phyloP scores from a whole-genome alignment of 2,797 vertebrate genomes.

The Sardinella longiceps region DNA sequence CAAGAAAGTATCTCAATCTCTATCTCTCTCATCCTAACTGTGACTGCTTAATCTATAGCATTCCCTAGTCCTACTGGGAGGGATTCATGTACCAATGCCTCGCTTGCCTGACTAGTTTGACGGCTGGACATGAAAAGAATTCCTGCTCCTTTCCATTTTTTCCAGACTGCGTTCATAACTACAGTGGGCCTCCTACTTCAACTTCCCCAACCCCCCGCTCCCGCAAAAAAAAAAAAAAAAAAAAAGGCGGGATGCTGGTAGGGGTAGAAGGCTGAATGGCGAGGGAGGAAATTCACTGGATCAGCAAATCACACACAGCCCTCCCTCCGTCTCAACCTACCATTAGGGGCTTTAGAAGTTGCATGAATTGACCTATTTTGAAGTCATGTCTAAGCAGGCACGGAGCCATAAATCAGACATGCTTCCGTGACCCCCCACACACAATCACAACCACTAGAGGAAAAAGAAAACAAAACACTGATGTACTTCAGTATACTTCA shows the following conservation, averaged over 20 bases:
- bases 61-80: background rate
- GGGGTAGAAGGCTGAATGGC: background rate
- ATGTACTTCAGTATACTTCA: background rate
- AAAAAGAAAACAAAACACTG: background rate
- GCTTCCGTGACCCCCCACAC: background rate
- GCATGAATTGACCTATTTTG: slow-evolving; percentile 14
- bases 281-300: background rate
- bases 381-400: slow-evolving; percentile 7
- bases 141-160: slow-evolving; percentile 23
- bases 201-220: background rate
- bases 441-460: background rate
- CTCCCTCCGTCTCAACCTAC: background rate
- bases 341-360: background rate
- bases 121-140: slow-evolving; percentile 19
- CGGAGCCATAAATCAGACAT: background rate
- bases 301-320: background rate
- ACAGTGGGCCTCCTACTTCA: slow-evolving; percentile 53
- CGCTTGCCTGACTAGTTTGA: background rate
- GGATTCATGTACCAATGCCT: background rate
- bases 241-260: background rate
- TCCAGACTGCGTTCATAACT: slow-evolving; percentile 8
- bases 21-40: background rate
- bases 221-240: background rate
- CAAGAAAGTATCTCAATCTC: too few species aligned
- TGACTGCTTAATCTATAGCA: background rate